Percentiles rank a stretch among this genome's conserved stretches.
phyloP scores from a whole-genome alignment of 35 echinoderm and acorn worm genomes.

The Acanthaster planci region DNA sequence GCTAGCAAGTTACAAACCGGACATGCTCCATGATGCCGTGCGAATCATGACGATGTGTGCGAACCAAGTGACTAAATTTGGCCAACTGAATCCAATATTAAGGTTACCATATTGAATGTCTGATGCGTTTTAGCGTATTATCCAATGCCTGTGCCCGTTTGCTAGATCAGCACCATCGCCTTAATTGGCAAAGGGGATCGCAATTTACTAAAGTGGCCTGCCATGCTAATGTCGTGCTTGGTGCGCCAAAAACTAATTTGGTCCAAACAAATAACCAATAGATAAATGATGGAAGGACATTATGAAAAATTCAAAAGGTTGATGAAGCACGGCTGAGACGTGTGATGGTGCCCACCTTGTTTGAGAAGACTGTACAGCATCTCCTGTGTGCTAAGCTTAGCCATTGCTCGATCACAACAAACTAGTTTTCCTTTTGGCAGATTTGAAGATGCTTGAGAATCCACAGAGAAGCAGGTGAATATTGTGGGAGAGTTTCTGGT shows the following conservation, averaged over 20 bases:
- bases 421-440: background rate
- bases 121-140: conserved; percentile 49
- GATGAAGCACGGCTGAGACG: background rate
- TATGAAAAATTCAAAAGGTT: conserved; percentile 49
- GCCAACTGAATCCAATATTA: conserved; percentile 44
- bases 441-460: conserved; percentile 14
- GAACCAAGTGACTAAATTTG: conserved; percentile 43
- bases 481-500: background rate
- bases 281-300: conserved; percentile 42
- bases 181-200: conserved; percentile 34
- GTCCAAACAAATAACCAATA: conserved; percentile 56
- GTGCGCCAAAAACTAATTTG: conserved; percentile 53
- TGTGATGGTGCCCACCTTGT: conserved; percentile 7
- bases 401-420: conserved; percentile 1
- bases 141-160: conserved; percentile 32
- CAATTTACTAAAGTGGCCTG: conserved; percentile 47
- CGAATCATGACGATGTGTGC: conserved; percentile 35
- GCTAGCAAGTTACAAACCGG: no score
- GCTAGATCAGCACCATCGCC: conserved; percentile 27
- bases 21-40: conserved; percentile 11
- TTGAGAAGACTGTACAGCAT: conserved; percentile 45
- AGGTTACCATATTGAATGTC: conserved; percentile 42
- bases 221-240: conserved; percentile 30
- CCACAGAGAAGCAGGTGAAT: background rate
- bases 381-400: conserved; percentile 19